These are phyloP conservation scores for Camponotus vicinus DNA, from an alignment of 1,140 invertebrate genomes.

Conservation along the genomic window DNA sequence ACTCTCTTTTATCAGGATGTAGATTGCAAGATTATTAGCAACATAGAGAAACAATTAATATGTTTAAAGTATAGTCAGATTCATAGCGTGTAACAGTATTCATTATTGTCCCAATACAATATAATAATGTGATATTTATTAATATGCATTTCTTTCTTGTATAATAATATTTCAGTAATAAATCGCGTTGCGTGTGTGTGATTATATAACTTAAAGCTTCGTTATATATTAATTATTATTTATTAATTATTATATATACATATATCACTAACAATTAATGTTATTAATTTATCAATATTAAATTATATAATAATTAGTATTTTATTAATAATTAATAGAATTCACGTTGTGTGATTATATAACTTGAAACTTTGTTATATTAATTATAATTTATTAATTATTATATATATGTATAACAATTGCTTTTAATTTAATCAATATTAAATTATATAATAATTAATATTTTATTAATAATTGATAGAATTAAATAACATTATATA, in stretches of 20 bases:
- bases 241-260: not conserved
- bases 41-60: conserved; percentile 68
- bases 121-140: not conserved
- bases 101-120: not conserved
- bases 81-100: conserved; percentile 1
- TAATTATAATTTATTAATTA: too few species aligned
- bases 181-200: not conserved
- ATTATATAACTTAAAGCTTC: not conserved
- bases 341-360: too few species aligned
- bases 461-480: not conserved
- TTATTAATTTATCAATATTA: not conserved
- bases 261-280: not conserved
- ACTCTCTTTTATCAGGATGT: conserved; percentile 63
- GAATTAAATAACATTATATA: not conserved
- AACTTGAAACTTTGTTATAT: too few species aligned
- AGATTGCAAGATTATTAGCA: conserved; percentile 62
- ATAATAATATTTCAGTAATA: not conserved
- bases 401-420: too few species aligned
- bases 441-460: too few species aligned
- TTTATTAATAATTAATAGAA: too few species aligned
- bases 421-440: too few species aligned
- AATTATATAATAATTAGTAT: not conserved
- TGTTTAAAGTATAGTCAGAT: conserved; percentile 57
- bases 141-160: not conserved
- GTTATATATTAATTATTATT: not conserved